Percentiles rank a stretch among this genome's conserved stretches.
Conservation (phyloP, 1,140 invertebrate genomes). For the Homarus americanus region DNA sequence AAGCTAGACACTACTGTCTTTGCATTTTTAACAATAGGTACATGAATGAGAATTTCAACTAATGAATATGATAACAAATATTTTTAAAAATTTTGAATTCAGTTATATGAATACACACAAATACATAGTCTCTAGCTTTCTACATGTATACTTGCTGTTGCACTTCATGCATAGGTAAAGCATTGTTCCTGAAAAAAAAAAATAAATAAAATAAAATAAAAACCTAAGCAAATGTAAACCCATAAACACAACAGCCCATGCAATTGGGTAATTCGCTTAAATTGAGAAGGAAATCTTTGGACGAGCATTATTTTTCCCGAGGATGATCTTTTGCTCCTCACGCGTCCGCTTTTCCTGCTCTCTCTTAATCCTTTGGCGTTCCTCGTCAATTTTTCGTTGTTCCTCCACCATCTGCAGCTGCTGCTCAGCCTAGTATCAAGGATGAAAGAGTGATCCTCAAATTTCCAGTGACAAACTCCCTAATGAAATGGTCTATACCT, state of each 20-base stretch:
- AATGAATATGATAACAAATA: no score
- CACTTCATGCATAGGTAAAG: constrained; percentile 34
- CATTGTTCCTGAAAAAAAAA: constrained; percentile 37
- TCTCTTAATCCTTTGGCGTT: constrained; percentile 93
- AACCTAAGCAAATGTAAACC: constrained; percentile 4
- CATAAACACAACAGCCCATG: constrained; percentile 39
- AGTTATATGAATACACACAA: neutral
- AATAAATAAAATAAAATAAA: constrained; percentile 17
- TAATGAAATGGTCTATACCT: no score
- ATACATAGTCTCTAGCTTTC: constrained; percentile 38
- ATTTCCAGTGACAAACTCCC: no score
- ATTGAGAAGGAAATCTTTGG: constrained; percentile 92
- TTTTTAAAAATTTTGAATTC: neutral
- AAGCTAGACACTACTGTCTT: constrained; percentile 33
- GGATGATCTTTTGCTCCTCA: constrained; percentile 97
- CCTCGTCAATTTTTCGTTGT: constrained; percentile 96
- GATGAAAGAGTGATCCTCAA: neutral
- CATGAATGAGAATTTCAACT: neutral
- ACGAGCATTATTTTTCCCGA: constrained; percentile 97
- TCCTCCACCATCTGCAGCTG: constrained; percentile 97
- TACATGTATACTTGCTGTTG: constrained; percentile 23
- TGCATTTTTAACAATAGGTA: neutral
- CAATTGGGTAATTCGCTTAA: constrained; percentile 23
- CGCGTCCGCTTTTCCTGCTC: constrained; percentile 94
- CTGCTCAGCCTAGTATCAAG: constrained; percentile 90